Base-by-base conservation (phyloP, 2,888 invertebrate genomes). In the Cantharis rufa region DNA sequence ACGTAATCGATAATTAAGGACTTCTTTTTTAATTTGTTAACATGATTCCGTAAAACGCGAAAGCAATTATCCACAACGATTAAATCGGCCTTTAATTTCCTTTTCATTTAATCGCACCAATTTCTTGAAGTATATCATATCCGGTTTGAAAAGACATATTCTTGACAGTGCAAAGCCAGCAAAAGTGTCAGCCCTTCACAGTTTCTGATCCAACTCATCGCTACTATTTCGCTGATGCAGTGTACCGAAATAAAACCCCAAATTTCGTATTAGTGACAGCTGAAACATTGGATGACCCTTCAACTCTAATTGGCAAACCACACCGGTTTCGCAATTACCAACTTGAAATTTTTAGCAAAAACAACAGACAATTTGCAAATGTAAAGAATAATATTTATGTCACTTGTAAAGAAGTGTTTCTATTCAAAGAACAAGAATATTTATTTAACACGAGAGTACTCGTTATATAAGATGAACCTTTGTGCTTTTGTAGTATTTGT, bases 131-230 rank as follows among this genome's bases (percentile, higher is more conserved):
- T 48, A 48, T n/a, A 48, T 48, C 48, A 48, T 48, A 48, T 48
- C 48, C 48, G 48, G 78, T 79, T 79, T 70, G 70, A 68, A 76
- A 79, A 74, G 74, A 76, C 77, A 75, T 72, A 71, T 64, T 21
- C 69, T 71, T 24, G 70, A 68, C 71, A 74, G 62, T 78, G 79
- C 78, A 76, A 72, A 72, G 63, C 69, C 62, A 74, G 79, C 79
- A 78, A 62, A 78, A 78, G 76, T 74, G 78, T 78, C 79, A 76
- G 73, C 76, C 63, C 71, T 78, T 79, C 78, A 76, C 76, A 76
- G 69, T 76, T 79, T 78, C 74, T 74, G 72, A 78, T 68, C 75
- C 61, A 74, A 68, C 74, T 73, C 74, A 16, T 48, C 61, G 27
- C 66, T 70, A 64, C 62, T 77, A 77, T 75, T 75, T 75, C 71